phyloP scores from a whole-genome alignment of 2,888 invertebrate species.

The Kuschelorhynchus macadamiae region DNA sequence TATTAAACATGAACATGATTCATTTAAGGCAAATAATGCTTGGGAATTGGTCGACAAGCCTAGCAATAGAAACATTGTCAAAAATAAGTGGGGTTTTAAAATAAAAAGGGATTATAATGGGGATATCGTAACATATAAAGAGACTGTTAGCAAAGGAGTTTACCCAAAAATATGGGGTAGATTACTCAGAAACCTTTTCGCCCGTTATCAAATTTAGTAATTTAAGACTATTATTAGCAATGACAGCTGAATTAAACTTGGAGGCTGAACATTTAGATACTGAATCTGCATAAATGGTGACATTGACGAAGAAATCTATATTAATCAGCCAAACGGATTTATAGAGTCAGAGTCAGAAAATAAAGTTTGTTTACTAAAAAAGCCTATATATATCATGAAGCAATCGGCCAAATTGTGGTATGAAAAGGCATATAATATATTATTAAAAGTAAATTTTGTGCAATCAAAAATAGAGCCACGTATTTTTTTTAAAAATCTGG shows the following conservation, averaged over 20 bases:
- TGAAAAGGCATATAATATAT: constrained; percentile 41
- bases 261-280: constrained; percentile 55
- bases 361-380: constrained; percentile 52
- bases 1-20: neutral
- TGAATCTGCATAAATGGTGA: constrained; percentile 55
- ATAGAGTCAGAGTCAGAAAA: constrained; percentile 33
- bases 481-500: constrained; percentile 4
- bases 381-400: constrained; percentile 56
- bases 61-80: constrained; percentile 45
- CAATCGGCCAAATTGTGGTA: constrained; percentile 55
- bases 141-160: constrained; percentile 52
- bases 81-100: constrained; percentile 54
- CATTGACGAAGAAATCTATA: constrained; percentile 54
- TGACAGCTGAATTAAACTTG: constrained; percentile 49
- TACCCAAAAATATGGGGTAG: constrained; percentile 30
- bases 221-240: constrained; percentile 49
- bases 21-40: constrained; percentile 49
- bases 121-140: constrained; percentile 47
- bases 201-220: constrained; percentile 47
- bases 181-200: constrained; percentile 18
- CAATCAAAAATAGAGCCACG: constrained; percentile 21
- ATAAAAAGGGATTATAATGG: constrained; percentile 51
- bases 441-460: constrained; percentile 8
- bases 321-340: constrained; percentile 50
- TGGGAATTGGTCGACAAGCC: constrained; percentile 53